Base-by-base conservation (phyloP, 64 coral and sea anemone genomes). In the Dendrophyllia cribrosa region DNA sequence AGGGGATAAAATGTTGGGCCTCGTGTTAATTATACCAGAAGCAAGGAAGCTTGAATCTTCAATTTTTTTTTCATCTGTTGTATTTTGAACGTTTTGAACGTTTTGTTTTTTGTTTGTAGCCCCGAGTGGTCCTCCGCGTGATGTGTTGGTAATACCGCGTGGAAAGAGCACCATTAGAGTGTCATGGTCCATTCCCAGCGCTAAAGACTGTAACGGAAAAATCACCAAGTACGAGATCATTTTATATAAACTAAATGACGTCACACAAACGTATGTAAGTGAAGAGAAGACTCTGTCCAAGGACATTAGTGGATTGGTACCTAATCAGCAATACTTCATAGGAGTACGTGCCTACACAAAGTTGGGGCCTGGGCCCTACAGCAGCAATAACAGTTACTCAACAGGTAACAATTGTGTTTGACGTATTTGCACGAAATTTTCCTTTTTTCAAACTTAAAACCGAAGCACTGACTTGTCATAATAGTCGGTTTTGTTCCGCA, bases 71-170 rank as follows among this genome's bases (percentile, higher is more conserved):
- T 19, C 14, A 13, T 17, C 19, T 50, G 72, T 17, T 20, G 5
- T 11, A 4, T 23, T 3, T 11, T 65, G 20, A 64, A 0, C 7
- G 19, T 2, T 4, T 21, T 15, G 4, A 10, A 23, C 22, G 1
- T 23, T 0, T 75, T 21, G 7, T 44, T 3, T 76, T 26, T 43
- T 16, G 17, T 69, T 58, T 62, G 10, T 26, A 93, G 91, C 85
- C 16, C 91, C 91, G 43, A 93, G 83, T 44, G 91, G 91, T 60
- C 82, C 91, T 11, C 91, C 82, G 0, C 91, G 91, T 87, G 91
- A 93, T 64, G 91, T 93, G 4, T 21, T 93, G 10, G 74, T 93
- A 15, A 85, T 86, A 55, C 91, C 91, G 77, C 55, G 83, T 75
- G 71, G 58, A 15, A 51, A 78, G 23, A 75, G 45, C 63, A 52